These are phyloP conservation scores for Machimus atricapillus DNA, from an alignment of 2,888 invertebrate genomes.

Conservation along the genomic window DNA sequence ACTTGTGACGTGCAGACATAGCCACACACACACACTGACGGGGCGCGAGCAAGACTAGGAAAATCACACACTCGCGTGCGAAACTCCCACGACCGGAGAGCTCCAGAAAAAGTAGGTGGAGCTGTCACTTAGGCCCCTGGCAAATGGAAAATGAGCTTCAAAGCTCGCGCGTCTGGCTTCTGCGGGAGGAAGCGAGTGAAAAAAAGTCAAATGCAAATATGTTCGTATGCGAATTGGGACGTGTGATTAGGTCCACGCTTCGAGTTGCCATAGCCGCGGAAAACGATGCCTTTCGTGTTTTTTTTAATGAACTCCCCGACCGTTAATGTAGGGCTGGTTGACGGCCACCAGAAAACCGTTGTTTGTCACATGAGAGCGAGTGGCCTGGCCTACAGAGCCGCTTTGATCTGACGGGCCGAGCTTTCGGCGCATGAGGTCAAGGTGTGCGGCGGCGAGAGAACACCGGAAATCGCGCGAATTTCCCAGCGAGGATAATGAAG, in stretches of 20 bases:
- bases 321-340: not conserved
- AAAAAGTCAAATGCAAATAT: not conserved
- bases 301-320: not conserved
- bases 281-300: not conserved
- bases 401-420: not conserved
- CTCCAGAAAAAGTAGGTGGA: slow-evolving; percentile 21
- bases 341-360: not conserved
- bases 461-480: not conserved
- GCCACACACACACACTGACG: not conserved
- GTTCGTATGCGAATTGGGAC: not conserved
- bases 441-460: not conserved
- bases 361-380: not conserved
- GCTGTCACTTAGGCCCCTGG: not conserved
- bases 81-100: not conserved
- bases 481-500: not conserved
- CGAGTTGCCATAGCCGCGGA: not conserved
- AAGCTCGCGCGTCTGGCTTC: not conserved
- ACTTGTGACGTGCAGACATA: not conserved
- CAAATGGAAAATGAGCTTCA: slow-evolving; percentile 18
- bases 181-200: not conserved
- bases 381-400: not conserved
- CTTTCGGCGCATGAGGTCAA: slow-evolving; percentile 1
- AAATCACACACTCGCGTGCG: not conserved
- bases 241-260: not conserved
- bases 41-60: not conserved